These are phyloP conservation scores for Achatina immaculata DNA, from an alignment of 1,140 invertebrate species.

Conservation along the genomic window DNA sequence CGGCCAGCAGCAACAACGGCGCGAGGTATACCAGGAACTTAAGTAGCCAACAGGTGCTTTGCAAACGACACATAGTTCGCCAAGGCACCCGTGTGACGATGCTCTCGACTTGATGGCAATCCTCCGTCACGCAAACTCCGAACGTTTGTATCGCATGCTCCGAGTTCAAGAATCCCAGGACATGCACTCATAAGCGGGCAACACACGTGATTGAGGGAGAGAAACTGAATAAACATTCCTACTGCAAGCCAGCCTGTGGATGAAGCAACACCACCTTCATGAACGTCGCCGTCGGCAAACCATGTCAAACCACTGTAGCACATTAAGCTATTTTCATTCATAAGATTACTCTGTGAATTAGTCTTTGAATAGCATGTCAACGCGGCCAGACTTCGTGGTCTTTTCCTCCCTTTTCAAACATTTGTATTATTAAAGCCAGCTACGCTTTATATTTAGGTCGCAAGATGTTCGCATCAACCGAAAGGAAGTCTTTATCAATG, in stretches of 20 bases:
- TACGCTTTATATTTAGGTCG: not conserved
- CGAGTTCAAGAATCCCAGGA: not conserved
- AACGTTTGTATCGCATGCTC: not conserved
- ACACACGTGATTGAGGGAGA: not conserved
- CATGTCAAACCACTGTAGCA: not conserved
- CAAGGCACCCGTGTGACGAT: constrained; percentile 3
- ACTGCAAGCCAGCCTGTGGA: constrained; percentile 7
- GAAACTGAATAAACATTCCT: not conserved
- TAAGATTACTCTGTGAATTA: not conserved
- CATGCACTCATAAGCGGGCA: not conserved
- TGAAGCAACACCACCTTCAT: too few relatives aligned
- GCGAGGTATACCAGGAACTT: not conserved
- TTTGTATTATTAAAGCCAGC: too few relatives aligned
- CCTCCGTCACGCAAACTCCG: not conserved
- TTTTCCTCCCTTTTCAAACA: too few relatives aligned
- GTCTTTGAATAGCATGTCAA: not conserved
- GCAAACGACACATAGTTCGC: constrained; percentile 18
- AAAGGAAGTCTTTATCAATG: not conserved
- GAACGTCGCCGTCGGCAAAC: too few relatives aligned
- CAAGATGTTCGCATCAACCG: not conserved
- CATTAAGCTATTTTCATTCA: not conserved
- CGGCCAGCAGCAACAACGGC: not conserved
- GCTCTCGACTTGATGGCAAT: constrained; percentile 1
- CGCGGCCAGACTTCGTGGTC: too few relatives aligned
- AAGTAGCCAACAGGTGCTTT: constrained; percentile 13